Base-by-base conservation (phyloP, 1,140 invertebrate genomes). In the Calephelis nemesis region DNA sequence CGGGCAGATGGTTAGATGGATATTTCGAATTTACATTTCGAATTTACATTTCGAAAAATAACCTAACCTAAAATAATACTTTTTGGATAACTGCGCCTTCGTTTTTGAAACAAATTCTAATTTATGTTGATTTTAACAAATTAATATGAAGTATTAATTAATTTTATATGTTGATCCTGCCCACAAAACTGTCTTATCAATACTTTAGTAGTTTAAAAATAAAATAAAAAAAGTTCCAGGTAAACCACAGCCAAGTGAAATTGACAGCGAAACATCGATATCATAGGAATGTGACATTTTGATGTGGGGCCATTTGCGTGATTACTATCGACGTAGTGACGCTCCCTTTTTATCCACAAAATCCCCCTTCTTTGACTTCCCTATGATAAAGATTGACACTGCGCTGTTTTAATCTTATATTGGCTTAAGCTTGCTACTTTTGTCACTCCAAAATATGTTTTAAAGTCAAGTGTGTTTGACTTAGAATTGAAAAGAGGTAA, bases 351-450 rank as follows among this genome's bases (percentile, higher is more conserved):
- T 78, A 77, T 74, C 72, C 74, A 73, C 78, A 82, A 15, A 77
- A 78, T 80, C 85, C 81, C 84, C 81, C 79, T 79, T 81, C 84
- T 84, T 83, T 81, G 80, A 85, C 85, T 87, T 88, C 85, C 87
- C 83, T 85, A 76, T 86, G 85, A 90, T 90, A 90, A 91, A 90
- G 88, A 91, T 91, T 90, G 87, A 90, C 87, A 90, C 90, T 83
- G 76, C 76, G 64, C 77, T 78, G 80, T 83, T 83, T 87, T 84
- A 87, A 77, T 83, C 85, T 78, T 81, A 76, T 88, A 86, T 88
- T 87, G 87, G 87, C 84, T 75, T 85, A 91, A 84, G 82, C 84
- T 82, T 50, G 74, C 68, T 67, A 42, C 39, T 47, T 65, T 60
- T 58, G 54, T 64, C 77, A 83, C 74, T 73, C 72, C 47, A 83